A percentile compares a stretch with the other conserved stretches of the same genome.
Conservation (phyloP, 2,888 invertebrate species). For the Beris chalybata region DNA sequence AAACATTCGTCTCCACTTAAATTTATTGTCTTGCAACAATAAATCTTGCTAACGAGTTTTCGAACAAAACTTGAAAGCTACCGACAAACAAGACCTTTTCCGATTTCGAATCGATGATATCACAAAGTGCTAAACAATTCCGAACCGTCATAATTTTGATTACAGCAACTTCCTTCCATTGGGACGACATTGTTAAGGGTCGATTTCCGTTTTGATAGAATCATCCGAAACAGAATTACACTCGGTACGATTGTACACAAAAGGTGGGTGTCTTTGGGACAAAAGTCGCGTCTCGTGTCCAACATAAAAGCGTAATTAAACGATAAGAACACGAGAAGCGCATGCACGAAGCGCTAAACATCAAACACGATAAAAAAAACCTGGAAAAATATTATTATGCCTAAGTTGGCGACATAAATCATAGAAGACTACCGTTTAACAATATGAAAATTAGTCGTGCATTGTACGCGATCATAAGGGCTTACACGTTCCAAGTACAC, state of each 20-base stretch:
- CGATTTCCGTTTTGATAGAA: constrained; percentile 13
- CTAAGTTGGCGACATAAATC: constrained; percentile 4
- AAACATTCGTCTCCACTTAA: constrained; percentile 30
- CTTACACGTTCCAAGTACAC: constrained; percentile 8
- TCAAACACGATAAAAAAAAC: too few species aligned
- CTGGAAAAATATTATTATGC: too few species aligned
- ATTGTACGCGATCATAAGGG: constrained; percentile 6
- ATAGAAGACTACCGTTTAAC: constrained; percentile 8
- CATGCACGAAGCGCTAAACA: neutral
- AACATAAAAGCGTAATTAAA: constrained; percentile 3
- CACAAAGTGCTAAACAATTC: constrained; percentile 19
- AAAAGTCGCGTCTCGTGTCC: neutral
- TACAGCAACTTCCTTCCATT: constrained; percentile 26
- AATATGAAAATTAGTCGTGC: neutral
- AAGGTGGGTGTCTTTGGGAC: neutral
- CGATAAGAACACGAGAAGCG: neutral
- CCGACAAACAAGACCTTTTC: constrained; percentile 13
- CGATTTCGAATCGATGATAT: constrained; percentile 18
- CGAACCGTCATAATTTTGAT: constrained; percentile 25
- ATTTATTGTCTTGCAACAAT: constrained; percentile 29
- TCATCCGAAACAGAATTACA: neutral
- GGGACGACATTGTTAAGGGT: neutral
- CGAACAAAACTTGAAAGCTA: constrained; percentile 26
- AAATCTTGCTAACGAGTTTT: constrained; percentile 30
- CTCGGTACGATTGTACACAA: neutral